Conservation (phyloP, 2,797 vertebrate species). For the Chelon auratus region DNA sequence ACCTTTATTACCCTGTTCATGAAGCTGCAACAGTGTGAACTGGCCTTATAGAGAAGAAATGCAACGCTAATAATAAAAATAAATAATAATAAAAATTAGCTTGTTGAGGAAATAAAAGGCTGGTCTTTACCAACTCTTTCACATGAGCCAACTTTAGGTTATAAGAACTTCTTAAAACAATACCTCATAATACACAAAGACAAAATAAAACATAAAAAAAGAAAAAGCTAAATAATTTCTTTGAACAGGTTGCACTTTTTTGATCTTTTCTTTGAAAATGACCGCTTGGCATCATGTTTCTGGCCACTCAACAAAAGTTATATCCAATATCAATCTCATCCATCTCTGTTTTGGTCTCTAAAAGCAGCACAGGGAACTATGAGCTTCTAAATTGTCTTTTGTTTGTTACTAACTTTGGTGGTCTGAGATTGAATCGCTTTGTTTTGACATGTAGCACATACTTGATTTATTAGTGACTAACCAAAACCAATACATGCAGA, state of each 20-base stretch:
- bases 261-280: not conserved
- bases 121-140: constrained; percentile 9
- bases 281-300: not conserved
- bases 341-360: not conserved
- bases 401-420: not conserved
- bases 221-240: not conserved
- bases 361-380: not conserved
- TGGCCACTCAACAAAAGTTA: not conserved
- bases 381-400: not conserved
- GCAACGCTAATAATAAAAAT: constrained; percentile 4
- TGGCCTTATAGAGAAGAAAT: constrained; percentile 27
- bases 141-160: not conserved
- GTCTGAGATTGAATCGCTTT: too few species aligned
- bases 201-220: not conserved
- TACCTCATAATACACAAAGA: not conserved
- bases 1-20: constrained; percentile 27
- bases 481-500: too few species aligned
- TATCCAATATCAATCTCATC: not conserved
- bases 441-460: too few species aligned
- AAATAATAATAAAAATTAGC: too few species aligned
- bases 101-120: constrained; percentile 19
- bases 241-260: not conserved
- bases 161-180: constrained; percentile 19
- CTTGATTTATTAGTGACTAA: too few species aligned
- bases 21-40: constrained; percentile 32